Percentiles rank a stretch among this genome's conserved stretches.
phyloP scores from a whole-genome alignment of 2,797 vertebrate species.

The Neoniphon sammara region DNA sequence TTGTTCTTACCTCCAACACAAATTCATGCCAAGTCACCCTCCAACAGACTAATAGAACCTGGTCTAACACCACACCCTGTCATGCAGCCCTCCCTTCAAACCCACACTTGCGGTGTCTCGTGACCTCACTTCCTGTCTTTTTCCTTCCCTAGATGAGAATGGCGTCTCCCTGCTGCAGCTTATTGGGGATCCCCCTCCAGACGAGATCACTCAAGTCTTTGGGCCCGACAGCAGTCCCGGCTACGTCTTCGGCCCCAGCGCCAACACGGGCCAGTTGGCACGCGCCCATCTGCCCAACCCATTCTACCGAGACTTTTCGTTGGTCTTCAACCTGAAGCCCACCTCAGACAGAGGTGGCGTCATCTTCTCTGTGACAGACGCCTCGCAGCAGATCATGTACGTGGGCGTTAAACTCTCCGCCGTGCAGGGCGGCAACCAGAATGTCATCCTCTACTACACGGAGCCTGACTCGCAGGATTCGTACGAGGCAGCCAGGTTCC shows the following conservation, averaged over 20 bases:
- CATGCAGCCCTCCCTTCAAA: slow-evolving; percentile 68
- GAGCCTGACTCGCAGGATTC: slow-evolving; percentile 84
- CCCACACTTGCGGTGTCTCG: not conserved
- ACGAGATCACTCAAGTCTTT: slow-evolving; percentile 80
- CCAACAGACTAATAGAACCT: slow-evolving; percentile 28
- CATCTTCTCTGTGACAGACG: slow-evolving; percentile 91
- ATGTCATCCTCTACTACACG: slow-evolving; percentile 90
- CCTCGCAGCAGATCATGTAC: slow-evolving; percentile 84
- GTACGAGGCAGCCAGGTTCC: slow-evolving; percentile 85
- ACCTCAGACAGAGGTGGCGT: slow-evolving; percentile 81
- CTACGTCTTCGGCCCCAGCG: slow-evolving; percentile 85
- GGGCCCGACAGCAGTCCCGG: slow-evolving; percentile 83
- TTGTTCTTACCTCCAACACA: slow-evolving; percentile 29
- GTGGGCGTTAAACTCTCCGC: slow-evolving; percentile 90
- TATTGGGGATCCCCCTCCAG: slow-evolving; percentile 89
- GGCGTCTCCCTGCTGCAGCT: slow-evolving; percentile 90
- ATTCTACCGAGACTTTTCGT: slow-evolving; percentile 91
- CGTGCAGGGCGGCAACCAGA: slow-evolving; percentile 77
- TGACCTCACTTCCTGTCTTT: slow-evolving; percentile 47
- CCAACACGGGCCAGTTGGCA: slow-evolving; percentile 89
- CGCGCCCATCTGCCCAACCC: slow-evolving; percentile 86
- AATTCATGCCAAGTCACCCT: slow-evolving; percentile 8
- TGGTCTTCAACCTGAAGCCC: slow-evolving; percentile 90
- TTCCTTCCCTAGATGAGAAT: slow-evolving; percentile 73
- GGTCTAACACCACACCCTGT: slow-evolving; percentile 61